Percentiles rank a stretch among this genome's conserved stretches.
Evolutionary conservation across 2,797 vertebrate species (phyloP).

Genomic region (Enteromius argenteus): DNA sequence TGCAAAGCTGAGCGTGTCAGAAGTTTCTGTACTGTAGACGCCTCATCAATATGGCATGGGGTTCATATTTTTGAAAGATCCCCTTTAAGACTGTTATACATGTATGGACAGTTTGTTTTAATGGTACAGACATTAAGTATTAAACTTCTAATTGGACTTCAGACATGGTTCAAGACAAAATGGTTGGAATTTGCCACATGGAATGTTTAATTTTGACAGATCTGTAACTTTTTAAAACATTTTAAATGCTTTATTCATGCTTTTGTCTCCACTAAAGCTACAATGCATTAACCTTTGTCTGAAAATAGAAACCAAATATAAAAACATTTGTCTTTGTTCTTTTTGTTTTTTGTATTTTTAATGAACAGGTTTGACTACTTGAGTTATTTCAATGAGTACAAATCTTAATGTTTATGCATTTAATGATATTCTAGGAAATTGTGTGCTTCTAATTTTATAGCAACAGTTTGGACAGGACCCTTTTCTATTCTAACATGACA

Average conservation of each 20-base stretch:
- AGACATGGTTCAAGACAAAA: background rate
- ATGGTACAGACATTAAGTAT: constrained; percentile 3
- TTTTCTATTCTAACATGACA: background rate
- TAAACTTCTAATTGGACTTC: background rate
- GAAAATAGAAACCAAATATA: constrained; percentile 40
- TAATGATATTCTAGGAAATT: background rate
- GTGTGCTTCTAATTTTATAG: background rate
- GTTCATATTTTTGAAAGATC: background rate
- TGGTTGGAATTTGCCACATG: constrained; percentile 22
- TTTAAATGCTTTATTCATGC: constrained; percentile 39
- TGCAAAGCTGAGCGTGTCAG: background rate
- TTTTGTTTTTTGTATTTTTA: too few species aligned
- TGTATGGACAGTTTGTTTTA: background rate
- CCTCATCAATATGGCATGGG: background rate
- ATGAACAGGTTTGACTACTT: background rate
- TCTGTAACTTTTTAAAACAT: constrained; percentile 1
- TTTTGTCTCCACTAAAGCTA: constrained; percentile 15
- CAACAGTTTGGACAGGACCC: background rate
- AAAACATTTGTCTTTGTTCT: constrained; percentile 2
- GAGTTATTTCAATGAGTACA: too few species aligned
- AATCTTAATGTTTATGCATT: background rate
- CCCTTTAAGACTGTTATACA: background rate
- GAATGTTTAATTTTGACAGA: background rate
- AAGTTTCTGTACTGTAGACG: background rate
- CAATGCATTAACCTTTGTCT: constrained; percentile 29